Evolutionary conservation across 2,113 vertebrate species (phyloP), one percentile per base, ranked within the genome.

Genomic region (Pagrus major): DNA sequence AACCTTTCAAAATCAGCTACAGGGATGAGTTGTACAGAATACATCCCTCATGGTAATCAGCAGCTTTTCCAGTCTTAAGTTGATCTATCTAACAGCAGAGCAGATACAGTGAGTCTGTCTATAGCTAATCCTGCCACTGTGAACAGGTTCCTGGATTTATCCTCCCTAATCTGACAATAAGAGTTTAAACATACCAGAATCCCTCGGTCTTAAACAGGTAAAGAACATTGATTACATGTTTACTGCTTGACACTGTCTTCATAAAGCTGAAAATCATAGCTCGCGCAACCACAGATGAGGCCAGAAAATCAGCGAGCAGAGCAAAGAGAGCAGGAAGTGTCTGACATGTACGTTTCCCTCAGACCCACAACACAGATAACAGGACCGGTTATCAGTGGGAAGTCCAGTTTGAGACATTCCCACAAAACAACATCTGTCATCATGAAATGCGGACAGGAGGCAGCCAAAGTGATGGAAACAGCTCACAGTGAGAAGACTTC

Each of bases 361-460:
- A 54, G 74, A 76, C 60, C 20, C 69, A 69, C 63, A 84, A 80
- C 69, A 75, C 58, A 78, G 88, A 92, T 88, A 92, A 76, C 31
- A 69, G 21, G 84, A 15, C 29, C 25, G 35, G 72, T 61, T 83
- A 88, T 89, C 85, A 88, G 85, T 89, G 90, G 80, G 81, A 90
- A 89, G 85, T 85, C 72, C 71, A 46, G 44, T 20, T 49, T 20
- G 21, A 86, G 76, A 85, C 81, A 31, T 89, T 90, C 88, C 88
- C 88, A 90, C 87, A 88, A 78, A 37, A 68, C 54, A 27, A 14
- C 20, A 0, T 66, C 29, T 60, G 71, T 80, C 81, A 83, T 73
- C 77, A 74, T 39, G 51, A 51, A 71, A 68, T 55, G 29, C 1
- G 2, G 10, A 51, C 12, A 55, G 35, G 16, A 73, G 37, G 31